Evolutionary conservation across 2,888 invertebrate species (phyloP).

Genomic region (Liposcelis brunnea): DNA sequence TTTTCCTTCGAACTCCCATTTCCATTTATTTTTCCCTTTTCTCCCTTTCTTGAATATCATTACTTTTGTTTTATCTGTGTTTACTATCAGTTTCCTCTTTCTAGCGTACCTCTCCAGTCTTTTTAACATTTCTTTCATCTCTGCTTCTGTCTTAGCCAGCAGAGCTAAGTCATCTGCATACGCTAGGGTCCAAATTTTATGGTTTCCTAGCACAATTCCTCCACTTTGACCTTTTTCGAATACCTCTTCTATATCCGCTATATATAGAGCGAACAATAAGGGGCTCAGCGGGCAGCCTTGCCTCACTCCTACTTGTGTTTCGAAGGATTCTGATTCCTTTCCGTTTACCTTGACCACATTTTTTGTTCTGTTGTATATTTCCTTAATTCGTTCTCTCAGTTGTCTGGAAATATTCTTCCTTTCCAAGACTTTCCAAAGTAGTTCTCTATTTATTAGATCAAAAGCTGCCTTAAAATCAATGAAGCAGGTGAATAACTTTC

Average conservation of each 20-base stretch:
- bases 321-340: conserved; percentile 11
- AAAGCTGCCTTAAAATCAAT: conserved; percentile 17
- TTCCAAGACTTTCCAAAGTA: conserved; percentile 14
- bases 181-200: not conserved
- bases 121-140: conserved; percentile 11
- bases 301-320: conserved; percentile 15
- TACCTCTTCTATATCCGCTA: conserved; percentile 13
- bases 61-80: conserved; percentile 14
- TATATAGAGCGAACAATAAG: conserved; percentile 13
- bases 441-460: conserved; percentile 14
- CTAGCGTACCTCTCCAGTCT: conserved; percentile 9
- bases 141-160: conserved; percentile 8
- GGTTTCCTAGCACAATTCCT: conserved; percentile 6
- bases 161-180: conserved; percentile 14
- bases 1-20: conserved; percentile 8
- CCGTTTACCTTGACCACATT: no score
- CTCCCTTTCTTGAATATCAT: conserved; percentile 13
- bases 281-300: conserved; percentile 17
- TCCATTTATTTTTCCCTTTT: conserved; percentile 3
- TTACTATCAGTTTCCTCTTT: conserved; percentile 11
- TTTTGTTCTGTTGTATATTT: no score
- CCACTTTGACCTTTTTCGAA: not conserved
- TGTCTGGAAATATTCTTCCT: conserved; percentile 8
- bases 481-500: conserved; percentile 13
- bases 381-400: no score